A percentile compares a stretch with the other conserved stretches of the same genome.
These are phyloP conservation scores for Cynoglossus semilaevis DNA, from an alignment of 2,113 vertebrate genomes.

Conservation along the genomic window DNA sequence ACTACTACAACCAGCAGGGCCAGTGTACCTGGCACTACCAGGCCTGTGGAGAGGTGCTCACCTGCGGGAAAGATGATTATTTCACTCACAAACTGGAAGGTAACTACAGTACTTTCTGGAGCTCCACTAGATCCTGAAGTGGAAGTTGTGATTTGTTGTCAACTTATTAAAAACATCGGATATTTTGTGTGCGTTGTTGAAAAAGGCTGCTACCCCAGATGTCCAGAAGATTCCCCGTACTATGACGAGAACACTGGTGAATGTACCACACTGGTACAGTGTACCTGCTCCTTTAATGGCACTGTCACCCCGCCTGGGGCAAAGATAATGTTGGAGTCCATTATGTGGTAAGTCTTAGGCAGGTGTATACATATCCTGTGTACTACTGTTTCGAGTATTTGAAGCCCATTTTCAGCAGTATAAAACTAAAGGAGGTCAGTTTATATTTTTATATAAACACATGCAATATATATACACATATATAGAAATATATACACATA, in stretches of 20 bases:
- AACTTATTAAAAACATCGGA: neutral
- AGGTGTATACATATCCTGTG: too few species aligned
- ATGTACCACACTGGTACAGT: constrained; percentile 75
- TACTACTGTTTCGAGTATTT: neutral
- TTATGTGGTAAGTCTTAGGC: constrained; percentile 59
- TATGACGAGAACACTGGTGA: constrained; percentile 80
- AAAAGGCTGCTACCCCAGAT: constrained; percentile 85
- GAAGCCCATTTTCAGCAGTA: too few species aligned
- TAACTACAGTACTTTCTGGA: constrained; percentile 32
- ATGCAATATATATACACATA: too few species aligned
- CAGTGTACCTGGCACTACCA: constrained; percentile 84
- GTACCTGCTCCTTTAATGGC: constrained; percentile 79
- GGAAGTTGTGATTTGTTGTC: neutral
- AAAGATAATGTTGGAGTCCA: constrained; percentile 14
- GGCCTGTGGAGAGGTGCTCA: constrained; percentile 77
- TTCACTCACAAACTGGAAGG: constrained; percentile 82
- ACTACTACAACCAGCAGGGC: constrained; percentile 81
- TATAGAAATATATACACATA: too few species aligned
- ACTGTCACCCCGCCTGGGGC: constrained; percentile 58
- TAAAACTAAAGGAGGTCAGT: too few species aligned
- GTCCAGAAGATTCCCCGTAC: constrained; percentile 74
- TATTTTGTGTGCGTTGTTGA: constrained; percentile 2
- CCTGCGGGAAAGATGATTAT: constrained; percentile 71
- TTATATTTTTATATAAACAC: too few species aligned
- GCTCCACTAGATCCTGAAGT: neutral